Evolutionary conservation across 2,797 vertebrate genomes (phyloP).

Genomic region (Smutsia gigantea): DNA sequence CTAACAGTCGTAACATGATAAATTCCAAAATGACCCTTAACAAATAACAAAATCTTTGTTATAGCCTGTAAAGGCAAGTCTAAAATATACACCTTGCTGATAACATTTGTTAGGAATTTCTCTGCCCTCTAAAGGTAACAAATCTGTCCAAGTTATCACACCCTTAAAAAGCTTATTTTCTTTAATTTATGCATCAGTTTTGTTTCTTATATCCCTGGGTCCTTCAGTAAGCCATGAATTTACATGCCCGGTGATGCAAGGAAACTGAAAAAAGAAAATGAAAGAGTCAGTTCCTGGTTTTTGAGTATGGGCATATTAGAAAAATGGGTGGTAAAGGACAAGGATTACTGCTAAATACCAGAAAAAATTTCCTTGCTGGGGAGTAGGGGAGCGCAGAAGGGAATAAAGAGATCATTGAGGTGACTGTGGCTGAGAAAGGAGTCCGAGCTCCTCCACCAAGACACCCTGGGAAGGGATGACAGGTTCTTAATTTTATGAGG

Average conservation of each 20-base stretch:
- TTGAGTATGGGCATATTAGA: neutral
- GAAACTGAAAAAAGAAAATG: neutral
- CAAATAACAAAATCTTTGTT: neutral
- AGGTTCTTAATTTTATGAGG: neutral
- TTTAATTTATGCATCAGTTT: neutral
- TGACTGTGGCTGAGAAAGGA: neutral
- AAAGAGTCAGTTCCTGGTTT: neutral
- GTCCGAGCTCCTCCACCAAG: no score
- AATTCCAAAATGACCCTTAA: neutral
- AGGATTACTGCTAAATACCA: neutral
- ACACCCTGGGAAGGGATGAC: neutral
- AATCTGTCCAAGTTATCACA: neutral
- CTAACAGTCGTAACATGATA: neutral
- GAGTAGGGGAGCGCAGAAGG: rapidly evolving
- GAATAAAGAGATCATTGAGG: neutral
- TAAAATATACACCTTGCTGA: neutral
- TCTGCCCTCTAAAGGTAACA: neutral
- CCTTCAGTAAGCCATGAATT: neutral
- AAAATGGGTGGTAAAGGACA: neutral
- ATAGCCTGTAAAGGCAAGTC: neutral
- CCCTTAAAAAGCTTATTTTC: neutral
- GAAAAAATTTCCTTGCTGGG: neutral
- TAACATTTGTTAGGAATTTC: neutral
- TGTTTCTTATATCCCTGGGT: neutral
- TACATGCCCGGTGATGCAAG: neutral